Evolutionary conservation across 1,140 invertebrate genomes (phyloP), one percentile per base, ranked within the genome.

Genomic region (Temnothorax longispinosus): DNA sequence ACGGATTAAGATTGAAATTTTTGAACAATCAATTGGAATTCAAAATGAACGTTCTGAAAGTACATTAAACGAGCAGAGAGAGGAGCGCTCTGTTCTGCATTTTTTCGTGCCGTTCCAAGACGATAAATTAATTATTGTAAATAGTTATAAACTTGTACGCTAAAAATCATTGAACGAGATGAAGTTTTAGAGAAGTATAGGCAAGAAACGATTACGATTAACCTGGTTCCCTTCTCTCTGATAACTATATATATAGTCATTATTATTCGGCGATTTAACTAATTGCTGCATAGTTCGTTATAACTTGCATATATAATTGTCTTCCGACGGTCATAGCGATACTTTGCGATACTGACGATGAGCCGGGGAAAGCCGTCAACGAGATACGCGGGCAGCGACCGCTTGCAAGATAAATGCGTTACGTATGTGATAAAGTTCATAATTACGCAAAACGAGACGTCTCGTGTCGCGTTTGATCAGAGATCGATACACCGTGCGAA

Each of bases 361-460:
- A 75, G 52, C 32, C 47, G 52, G 38, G 50, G 76, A 78, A 87
- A 84, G 64, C 85, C 21, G 56, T 84, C 72, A 27, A 78, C 58
- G 71, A 82, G 64, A 89, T 18, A 82, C 82, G 78, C 76, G 74
- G 58, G 72, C 78, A 89, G 69, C 85, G 54, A 89, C 38, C 18
- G 44, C 18, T 60, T 62, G 76, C 44, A 67, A 85, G 82, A 78
- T 85, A 85, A 77, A 65, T 69, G 74, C 47, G 10, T 50, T 72
- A 74, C 64, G 58, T 65, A 67, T 85, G 58, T 88, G 65, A 64
- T 87, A 90, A 87, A 90, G 75, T 88, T 90, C 62, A 90, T 80
- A 91, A 85, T 71, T 87, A 88, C 72, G 88, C 38, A 86, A 90
- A 90, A 90, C 82, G 71, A 88, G 86, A 89, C 64, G 85, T 78